phyloP scores from a whole-genome alignment of 1,140 invertebrate species.

The Drosophila obscura region DNA sequence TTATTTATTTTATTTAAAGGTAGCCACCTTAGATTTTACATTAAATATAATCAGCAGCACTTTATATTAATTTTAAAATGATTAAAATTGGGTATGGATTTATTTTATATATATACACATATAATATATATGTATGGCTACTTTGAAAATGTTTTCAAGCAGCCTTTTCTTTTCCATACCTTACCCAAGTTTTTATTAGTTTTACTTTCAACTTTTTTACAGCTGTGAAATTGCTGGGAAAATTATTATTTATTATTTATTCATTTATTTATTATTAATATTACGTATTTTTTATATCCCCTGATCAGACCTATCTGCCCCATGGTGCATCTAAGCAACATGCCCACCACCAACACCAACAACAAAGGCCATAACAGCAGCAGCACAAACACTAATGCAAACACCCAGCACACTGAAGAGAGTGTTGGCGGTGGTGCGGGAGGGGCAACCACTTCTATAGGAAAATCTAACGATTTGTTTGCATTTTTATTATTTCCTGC shows the following conservation, averaged over 20 bases:
- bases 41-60: neutral
- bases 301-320: neutral
- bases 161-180: too few species aligned
- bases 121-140: too few species aligned
- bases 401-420: slow-evolving; percentile 15
- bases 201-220: neutral
- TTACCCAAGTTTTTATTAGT: neutral
- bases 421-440: neutral
- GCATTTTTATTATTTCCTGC: slow-evolving; percentile 80
- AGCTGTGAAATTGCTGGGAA: too few species aligned
- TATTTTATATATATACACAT: too few species aligned
- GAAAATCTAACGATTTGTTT: slow-evolving; percentile 81
- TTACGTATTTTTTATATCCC: too few species aligned
- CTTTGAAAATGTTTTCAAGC: too few species aligned
- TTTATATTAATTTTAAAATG: too few species aligned
- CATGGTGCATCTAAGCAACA: slow-evolving; percentile 60
- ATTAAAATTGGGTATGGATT: too few species aligned
- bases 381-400: slow-evolving; percentile 26
- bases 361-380: slow-evolving; percentile 48
- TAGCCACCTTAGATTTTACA: too few species aligned
- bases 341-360: slow-evolving; percentile 29
- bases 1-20: too few species aligned
- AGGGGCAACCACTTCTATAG: slow-evolving; percentile 64
- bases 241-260: too few species aligned
- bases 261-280: too few species aligned